phyloP scores from a whole-genome alignment of 2,113 vertebrate genomes.

The Glaucidium brasilianum region DNA sequence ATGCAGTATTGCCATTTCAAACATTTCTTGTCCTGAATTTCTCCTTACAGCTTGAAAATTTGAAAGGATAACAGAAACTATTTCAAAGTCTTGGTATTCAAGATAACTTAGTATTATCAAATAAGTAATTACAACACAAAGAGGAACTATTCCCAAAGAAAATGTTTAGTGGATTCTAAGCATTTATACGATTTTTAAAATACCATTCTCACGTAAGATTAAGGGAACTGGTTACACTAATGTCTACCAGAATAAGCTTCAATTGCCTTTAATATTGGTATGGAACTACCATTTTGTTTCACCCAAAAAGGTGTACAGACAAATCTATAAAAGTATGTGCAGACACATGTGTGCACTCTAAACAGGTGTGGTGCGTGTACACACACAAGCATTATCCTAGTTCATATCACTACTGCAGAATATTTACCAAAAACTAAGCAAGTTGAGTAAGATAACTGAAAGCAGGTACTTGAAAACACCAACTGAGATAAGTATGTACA shows the following conservation, averaged over 20 bases:
- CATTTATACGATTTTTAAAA: not conserved
- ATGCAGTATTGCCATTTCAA: not conserved
- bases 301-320: not conserved
- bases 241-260: not conserved
- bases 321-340: not conserved
- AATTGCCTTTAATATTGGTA: not conserved
- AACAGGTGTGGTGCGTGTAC: not conserved
- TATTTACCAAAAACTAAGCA: not conserved
- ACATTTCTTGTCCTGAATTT: not conserved
- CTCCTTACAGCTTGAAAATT: not conserved
- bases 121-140: not conserved
- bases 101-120: not conserved
- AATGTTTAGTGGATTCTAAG: not conserved
- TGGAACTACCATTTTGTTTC: not conserved
- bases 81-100: not conserved
- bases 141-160: not conserved
- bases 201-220: not conserved
- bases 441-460: not conserved
- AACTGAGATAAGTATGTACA: not conserved
- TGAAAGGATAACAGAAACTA: not conserved
- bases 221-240: not conserved
- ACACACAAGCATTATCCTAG: not conserved
- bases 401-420: not conserved
- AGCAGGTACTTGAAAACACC: not conserved
- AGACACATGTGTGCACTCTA: fast-evolving